These are phyloP conservation scores for Setophaga petechia DNA, from an alignment of 2,113 vertebrate genomes.

Conservation along the genomic window DNA sequence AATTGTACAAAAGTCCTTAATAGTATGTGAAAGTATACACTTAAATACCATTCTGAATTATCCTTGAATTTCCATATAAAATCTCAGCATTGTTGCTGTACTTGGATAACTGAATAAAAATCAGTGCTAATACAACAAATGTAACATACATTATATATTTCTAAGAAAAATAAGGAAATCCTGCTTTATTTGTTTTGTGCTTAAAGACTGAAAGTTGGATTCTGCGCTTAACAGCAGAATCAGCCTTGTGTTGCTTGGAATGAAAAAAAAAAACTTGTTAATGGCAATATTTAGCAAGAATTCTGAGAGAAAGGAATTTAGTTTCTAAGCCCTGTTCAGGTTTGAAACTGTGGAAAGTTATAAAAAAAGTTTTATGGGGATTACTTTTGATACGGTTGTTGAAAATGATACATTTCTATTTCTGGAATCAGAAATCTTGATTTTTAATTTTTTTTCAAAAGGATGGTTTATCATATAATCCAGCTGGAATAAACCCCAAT, in stretches of 20 bases:
- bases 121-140: background rate
- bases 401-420: background rate
- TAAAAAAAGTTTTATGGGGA: fast-evolving
- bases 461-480: background rate
- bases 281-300: background rate
- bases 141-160: background rate
- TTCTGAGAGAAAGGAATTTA: background rate
- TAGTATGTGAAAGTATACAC: background rate
- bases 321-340: background rate
- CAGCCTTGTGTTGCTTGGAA: background rate
- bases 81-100: background rate
- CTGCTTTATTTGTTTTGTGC: background rate
- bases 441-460: background rate
- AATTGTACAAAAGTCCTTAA: background rate
- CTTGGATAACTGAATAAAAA: background rate
- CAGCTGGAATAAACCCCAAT: background rate
- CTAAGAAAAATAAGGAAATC: background rate
- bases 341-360: background rate
- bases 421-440: background rate
- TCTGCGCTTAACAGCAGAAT: background rate
- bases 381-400: background rate
- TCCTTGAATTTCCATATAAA: background rate
- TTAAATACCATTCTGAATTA: background rate
- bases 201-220: background rate
- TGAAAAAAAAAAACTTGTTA: background rate